Conservation (phyloP, 1,140 invertebrate species). For the Drosophila bocki region DNA sequence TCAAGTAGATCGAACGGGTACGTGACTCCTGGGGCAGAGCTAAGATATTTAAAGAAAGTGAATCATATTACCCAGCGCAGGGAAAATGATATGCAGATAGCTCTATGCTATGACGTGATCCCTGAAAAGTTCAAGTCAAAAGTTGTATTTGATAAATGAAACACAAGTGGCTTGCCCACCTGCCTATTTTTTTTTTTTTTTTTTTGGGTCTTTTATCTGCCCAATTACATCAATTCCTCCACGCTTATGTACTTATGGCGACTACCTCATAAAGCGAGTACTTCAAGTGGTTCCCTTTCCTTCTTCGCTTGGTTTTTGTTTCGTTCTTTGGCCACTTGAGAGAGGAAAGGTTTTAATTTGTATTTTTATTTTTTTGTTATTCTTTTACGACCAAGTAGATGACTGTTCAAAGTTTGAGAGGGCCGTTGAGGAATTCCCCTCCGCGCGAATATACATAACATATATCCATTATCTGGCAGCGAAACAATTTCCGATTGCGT, state of each 20-base stretch:
- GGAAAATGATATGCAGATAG: background rate
- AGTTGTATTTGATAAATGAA: background rate
- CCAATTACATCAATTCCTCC: conserved; percentile 40
- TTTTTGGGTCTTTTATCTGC: conserved; percentile 25
- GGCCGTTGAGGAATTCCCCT: conserved; percentile 24
- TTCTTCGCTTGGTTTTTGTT: background rate
- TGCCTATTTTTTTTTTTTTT: conserved; percentile 14
- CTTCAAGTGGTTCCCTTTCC: conserved; percentile 24
- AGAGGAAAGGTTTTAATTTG: conserved; percentile 20
- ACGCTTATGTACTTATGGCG: conserved; percentile 35
- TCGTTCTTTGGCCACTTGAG: conserved; percentile 13
- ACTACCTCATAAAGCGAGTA: conserved; percentile 20
- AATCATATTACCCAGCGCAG: background rate
- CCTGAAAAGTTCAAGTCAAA: background rate
- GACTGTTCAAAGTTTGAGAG: conserved; percentile 22
- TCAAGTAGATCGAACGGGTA: background rate
- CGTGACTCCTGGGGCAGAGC: background rate
- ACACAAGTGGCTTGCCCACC: background rate
- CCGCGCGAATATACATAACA: background rate
- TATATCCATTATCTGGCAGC: conserved; percentile 20
- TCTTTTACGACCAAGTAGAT: conserved; percentile 23
- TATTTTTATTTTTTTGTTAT: conserved; percentile 1
- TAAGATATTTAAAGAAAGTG: background rate
- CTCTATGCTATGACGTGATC: background rate
- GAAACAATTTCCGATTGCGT: conserved; percentile 10